Evolutionary conservation across 2,797 vertebrate genomes (phyloP).

Genomic region (Pteronotus mesoamericanus): DNA sequence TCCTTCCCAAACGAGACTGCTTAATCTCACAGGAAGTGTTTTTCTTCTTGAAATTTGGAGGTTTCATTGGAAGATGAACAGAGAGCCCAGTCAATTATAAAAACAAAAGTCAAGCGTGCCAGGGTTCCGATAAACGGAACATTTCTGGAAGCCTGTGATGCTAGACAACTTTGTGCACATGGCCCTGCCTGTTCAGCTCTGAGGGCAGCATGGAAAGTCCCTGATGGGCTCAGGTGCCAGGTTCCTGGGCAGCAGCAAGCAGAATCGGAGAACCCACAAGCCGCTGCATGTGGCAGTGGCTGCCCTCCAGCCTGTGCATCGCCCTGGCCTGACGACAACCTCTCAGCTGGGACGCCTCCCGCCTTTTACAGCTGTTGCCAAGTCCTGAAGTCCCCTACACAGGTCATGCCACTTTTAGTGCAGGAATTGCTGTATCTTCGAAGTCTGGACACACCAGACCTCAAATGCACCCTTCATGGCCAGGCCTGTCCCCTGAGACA

Average conservation of each 20-base stretch:
- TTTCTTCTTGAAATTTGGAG: not conserved
- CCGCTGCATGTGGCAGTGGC: fast-evolving
- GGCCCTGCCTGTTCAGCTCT: fast-evolving
- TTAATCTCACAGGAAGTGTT: not conserved
- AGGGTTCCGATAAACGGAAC: fast-evolving
- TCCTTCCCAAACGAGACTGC: not conserved
- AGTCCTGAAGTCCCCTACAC: not conserved
- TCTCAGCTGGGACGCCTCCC: not conserved
- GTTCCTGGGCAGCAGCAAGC: too few species aligned
- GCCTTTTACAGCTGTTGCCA: fast-evolving
- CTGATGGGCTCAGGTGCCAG: fast-evolving
- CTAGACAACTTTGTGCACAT: fast-evolving
- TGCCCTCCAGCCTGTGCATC: fast-evolving
- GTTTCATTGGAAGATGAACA: not conserved
- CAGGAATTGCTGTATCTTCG: fast-evolving
- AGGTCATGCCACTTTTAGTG: fast-evolving
- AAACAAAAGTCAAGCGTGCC: not conserved
- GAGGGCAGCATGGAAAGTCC: not conserved
- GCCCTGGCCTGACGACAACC: fast-evolving
- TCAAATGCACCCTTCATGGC: fast-evolving
- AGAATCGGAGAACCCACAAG: fast-evolving
- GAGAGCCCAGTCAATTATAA: not conserved
- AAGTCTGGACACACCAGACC: not conserved
- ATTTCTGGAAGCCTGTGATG: not conserved
- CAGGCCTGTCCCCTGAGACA: not conserved